Conservation (phyloP, 2,888 invertebrate species). For the Dicyrtoma fusca region DNA sequence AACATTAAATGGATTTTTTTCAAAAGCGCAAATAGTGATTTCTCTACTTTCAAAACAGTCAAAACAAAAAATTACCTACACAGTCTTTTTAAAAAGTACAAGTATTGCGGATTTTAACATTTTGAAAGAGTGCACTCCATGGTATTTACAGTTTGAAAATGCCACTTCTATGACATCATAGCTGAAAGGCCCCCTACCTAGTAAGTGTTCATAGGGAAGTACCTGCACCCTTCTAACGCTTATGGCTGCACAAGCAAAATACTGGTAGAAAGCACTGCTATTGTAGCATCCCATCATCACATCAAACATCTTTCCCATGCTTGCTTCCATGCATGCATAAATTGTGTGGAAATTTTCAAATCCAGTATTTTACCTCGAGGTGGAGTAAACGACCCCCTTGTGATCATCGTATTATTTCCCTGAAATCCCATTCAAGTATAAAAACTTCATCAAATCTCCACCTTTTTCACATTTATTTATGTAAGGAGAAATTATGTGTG, state of each 20-base stretch:
- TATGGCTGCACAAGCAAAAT: no score
- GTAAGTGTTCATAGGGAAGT: not conserved
- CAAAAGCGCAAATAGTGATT: no score
- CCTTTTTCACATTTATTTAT: constrained; percentile 26
- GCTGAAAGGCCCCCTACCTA: constrained; percentile 41
- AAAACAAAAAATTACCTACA: no score
- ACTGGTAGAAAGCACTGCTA: not conserved
- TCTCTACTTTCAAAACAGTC: no score
- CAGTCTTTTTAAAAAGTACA: no score
- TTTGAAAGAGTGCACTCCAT: no score
- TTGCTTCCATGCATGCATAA: no score
- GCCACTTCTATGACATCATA: constrained; percentile 22
- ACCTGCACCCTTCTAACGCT: no score
- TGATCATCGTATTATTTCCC: constrained; percentile 46
- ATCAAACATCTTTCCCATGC: constrained; percentile 28
- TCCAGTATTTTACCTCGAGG: constrained; percentile 45
- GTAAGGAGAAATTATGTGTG: not conserved
- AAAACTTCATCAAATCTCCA: constrained; percentile 48
- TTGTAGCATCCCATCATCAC: not conserved
- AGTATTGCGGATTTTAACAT: no score
- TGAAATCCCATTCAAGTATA: constrained; percentile 46
- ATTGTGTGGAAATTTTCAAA: constrained; percentile 43
- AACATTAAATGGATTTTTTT: no score
- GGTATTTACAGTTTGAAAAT: not conserved
- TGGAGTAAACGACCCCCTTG: constrained; percentile 45